Conservation (phyloP, 2,888 invertebrate species). For the Acanthosepion esculentum region DNA sequence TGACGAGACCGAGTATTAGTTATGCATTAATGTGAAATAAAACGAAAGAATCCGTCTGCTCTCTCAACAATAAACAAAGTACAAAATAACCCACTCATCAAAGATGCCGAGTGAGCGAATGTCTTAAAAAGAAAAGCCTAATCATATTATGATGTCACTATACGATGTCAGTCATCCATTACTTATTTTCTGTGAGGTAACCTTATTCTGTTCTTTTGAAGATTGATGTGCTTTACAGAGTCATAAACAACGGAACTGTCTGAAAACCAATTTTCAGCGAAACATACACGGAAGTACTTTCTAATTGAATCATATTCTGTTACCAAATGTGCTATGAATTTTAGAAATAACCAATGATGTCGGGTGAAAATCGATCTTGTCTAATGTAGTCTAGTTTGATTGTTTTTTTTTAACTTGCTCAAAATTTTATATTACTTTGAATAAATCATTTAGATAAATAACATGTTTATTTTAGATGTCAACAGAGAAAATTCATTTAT, state of each 20-base stretch:
- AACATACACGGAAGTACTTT: conserved; percentile 11
- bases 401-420: background rate
- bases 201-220: background rate
- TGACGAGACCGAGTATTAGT: too few relatives aligned
- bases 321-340: background rate
- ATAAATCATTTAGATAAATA: background rate
- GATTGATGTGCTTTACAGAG: background rate
- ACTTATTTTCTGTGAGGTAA: background rate
- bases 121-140: background rate
- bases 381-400: background rate
- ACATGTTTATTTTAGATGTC: background rate
- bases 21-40: background rate
- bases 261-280: background rate
- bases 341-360: background rate
- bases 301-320: conserved; percentile 8
- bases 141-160: background rate
- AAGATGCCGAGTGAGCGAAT: background rate
- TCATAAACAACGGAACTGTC: conserved; percentile 18
- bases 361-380: background rate
- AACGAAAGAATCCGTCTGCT: background rate
- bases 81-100: background rate
- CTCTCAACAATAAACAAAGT: too few relatives aligned
- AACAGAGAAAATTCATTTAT: background rate
- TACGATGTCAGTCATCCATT: conserved; percentile 6
- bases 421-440: background rate